Conservation (phyloP, 1,140 invertebrate species). For the Apis laboriosa region DNA sequence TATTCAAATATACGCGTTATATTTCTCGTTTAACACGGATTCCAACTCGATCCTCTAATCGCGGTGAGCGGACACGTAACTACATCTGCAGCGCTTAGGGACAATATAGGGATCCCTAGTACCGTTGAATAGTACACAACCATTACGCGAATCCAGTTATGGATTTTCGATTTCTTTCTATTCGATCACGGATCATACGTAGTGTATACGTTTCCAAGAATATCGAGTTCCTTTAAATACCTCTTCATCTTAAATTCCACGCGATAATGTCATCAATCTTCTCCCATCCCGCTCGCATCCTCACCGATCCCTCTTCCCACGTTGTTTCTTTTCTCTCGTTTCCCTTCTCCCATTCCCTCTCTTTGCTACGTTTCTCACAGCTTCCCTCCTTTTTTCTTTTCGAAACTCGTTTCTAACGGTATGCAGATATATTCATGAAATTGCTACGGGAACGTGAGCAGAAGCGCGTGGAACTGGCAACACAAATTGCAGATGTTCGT, state of each 20-base stretch:
- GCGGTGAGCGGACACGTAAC: too few species aligned
- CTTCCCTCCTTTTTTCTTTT: not conserved
- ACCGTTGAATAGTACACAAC: too few species aligned
- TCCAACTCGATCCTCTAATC: too few species aligned
- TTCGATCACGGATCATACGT: not conserved
- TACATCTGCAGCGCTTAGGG: too few species aligned
- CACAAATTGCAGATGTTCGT: slow-evolving; percentile 44
- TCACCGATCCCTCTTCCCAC: not conserved
- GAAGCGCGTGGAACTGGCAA: slow-evolving; percentile 33
- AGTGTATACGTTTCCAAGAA: not conserved
- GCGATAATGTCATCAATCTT: slow-evolving; percentile 57
- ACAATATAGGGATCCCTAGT: too few species aligned
- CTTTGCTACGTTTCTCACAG: not conserved
- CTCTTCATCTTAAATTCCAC: slow-evolving; percentile 51
- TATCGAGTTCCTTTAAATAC: slow-evolving; percentile 13
- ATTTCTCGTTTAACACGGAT: too few species aligned
- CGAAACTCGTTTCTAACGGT: slow-evolving; percentile 29
- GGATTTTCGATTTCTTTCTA: not conserved
- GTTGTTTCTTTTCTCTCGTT: not conserved
- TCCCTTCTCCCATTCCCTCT: not conserved
- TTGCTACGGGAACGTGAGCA: slow-evolving; percentile 24
- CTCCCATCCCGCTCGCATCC: not conserved
- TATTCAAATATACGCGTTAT: too few species aligned
- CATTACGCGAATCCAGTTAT: too few species aligned
- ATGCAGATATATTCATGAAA: slow-evolving; percentile 48